A percentile compares a stretch with the other conserved stretches of the same genome.
Conservation (phyloP, 2,113 vertebrate genomes). For the Ailurus styani region DNA sequence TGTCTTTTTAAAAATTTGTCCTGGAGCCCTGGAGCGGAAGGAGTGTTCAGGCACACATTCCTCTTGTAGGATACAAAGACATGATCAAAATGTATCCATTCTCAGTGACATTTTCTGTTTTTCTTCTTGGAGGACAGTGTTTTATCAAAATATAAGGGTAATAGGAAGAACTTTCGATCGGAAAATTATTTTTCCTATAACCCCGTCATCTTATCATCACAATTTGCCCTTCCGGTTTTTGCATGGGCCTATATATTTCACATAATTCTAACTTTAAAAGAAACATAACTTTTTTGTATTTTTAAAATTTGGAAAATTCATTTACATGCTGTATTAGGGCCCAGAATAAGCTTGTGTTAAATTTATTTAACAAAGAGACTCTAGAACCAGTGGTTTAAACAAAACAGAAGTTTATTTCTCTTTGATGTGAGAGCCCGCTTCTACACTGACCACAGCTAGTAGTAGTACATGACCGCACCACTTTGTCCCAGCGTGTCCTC, state of each 20-base stretch:
- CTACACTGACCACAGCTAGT: background rate
- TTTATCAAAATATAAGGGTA: background rate
- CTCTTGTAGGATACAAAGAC: background rate
- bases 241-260: background rate
- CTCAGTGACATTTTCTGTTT: background rate
- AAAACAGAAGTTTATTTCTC: background rate
- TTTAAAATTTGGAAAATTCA: background rate
- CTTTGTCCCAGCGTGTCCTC: background rate
- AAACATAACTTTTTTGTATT: background rate
- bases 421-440: background rate
- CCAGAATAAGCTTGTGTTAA: background rate
- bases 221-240: background rate
- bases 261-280: background rate
- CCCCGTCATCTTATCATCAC: background rate
- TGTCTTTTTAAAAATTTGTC: background rate
- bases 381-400: background rate
- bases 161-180: background rate
- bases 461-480: background rate
- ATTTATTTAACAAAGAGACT: background rate
- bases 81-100: background rate
- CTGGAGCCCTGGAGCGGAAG: background rate
- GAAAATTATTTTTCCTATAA: background rate
- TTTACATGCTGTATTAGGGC: background rate
- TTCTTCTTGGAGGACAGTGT: background rate
- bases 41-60: background rate